phyloP scores from a whole-genome alignment of 1,140 invertebrate species.

The Drosophila teissieri region DNA sequence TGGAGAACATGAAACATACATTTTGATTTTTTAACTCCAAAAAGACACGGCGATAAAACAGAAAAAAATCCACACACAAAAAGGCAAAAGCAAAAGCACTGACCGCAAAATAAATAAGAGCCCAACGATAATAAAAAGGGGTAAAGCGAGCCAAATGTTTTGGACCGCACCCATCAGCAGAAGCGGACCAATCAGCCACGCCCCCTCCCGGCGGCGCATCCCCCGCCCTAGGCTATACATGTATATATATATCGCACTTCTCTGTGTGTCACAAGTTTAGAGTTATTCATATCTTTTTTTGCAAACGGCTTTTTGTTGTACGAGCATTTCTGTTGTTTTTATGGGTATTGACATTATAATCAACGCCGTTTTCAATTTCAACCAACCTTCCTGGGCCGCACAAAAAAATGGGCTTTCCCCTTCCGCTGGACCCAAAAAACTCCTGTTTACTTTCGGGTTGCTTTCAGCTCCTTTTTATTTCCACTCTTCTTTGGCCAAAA shows the following conservation, averaged over 20 bases:
- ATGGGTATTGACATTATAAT: conserved; percentile 82
- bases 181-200: conserved; percentile 32
- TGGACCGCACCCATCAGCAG: conserved; percentile 68
- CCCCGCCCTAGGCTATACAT: conserved; percentile 4
- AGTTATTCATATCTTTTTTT: conserved; percentile 30
- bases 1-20: conserved; percentile 75
- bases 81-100: conserved; percentile 41
- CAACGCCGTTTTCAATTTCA: conserved; percentile 82
- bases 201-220: conserved; percentile 4
- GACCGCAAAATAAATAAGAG: conserved; percentile 52
- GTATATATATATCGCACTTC: conserved; percentile 1
- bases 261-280: conserved; percentile 42
- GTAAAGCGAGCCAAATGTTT: conserved; percentile 64
- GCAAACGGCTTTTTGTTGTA: conserved; percentile 12
- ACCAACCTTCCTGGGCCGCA: conserved; percentile 46
- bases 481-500: conserved; percentile 63
- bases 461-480: conserved; percentile 48
- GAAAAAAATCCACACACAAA: conserved; percentile 17
- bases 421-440: conserved; percentile 31
- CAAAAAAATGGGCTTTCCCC: conserved; percentile 49
- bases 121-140: conserved; percentile 35
- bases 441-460: conserved; percentile 69
- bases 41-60: conserved; percentile 35
- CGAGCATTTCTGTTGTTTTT: conserved; percentile 54
- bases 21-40: conserved; percentile 61